Evolutionary conservation across 2,113 vertebrate species (phyloP), one percentile per base, ranked within the genome.

Genomic region (Cathartes aura): DNA sequence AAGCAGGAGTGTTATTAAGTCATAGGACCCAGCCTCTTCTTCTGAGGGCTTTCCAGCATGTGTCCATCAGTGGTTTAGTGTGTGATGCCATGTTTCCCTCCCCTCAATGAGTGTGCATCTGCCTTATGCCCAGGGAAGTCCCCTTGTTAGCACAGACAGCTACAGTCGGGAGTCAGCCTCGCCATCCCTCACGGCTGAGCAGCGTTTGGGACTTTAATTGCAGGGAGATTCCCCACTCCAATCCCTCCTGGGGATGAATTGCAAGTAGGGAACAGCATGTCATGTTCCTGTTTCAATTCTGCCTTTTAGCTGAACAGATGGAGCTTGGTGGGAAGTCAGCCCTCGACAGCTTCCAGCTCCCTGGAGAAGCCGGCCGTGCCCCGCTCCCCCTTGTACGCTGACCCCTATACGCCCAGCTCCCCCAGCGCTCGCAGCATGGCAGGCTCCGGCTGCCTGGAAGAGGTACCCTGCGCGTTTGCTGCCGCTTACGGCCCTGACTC

Each of bases 361-460:
- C 36, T 45, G 71, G 95, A 96, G 71, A 90, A 67, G 10, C 67
- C n/a, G 0, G 19, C 86, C 32, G 2, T 87, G 79, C 98, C 99
- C 20, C 91, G 98, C 78, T 99, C 99, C 7, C 98, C 99, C 1
- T 92, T 99, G 80, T 99, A 98, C 7, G 96, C 98, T 1, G 99
- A 98, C 55, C 99, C 99, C 76, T 98, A 96, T 87, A 97, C 97
- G 0, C 99, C 99, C 6, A 98, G 92, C 5, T 87, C 93, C 6
- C 96, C 90, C 38, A n/a, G 95, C 36, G 68, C 93, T 17, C 87
- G 18, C 82, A 96, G 71, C 18, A 17, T 47, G 66, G 87, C 64
- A 14, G 93, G 95, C 1, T 68, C 93, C n/a, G 48, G 48, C 68
- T 60, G 87, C 82, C 79, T 94, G 52, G 94, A 92, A 53, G 96